phyloP scores from a whole-genome alignment of 2,113 vertebrate species.

The Dromiciops gliroides region DNA sequence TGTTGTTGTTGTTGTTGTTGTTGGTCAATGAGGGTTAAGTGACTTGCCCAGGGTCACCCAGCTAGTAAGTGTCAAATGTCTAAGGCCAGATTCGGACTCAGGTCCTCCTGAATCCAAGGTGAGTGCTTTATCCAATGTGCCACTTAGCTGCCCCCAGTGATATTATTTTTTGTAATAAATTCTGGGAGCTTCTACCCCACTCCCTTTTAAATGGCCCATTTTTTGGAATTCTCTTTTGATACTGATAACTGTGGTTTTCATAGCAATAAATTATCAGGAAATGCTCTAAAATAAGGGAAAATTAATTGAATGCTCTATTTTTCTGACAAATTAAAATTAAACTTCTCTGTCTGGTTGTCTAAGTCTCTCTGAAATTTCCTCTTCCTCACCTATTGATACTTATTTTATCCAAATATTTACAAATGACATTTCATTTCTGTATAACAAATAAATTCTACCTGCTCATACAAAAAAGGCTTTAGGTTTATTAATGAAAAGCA shows the following conservation, averaged over 20 bases:
- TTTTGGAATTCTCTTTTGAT: background rate
- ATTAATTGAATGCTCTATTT: background rate
- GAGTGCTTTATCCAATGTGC: too few species aligned
- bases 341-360: background rate
- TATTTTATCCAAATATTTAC: background rate
- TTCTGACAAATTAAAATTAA: background rate
- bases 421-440: background rate
- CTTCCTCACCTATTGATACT: background rate
- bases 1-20: too few species aligned
- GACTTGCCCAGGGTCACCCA: too few species aligned
- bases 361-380: background rate
- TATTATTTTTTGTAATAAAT: too few species aligned
- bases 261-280: background rate
- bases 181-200: too few species aligned
- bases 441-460: constrained; percentile 63
- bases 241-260: background rate
- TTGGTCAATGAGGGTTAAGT: too few species aligned
- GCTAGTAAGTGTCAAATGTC: too few species aligned
- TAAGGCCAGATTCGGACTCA: too few species aligned
- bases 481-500: constrained; percentile 73
- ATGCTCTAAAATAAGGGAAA: background rate
- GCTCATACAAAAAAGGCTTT: constrained; percentile 61
- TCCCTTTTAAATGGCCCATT: background rate
- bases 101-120: too few species aligned
- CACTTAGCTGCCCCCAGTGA: too few species aligned